Conservation (phyloP, 1,140 invertebrate species). For the Drosophila simulans region DNA sequence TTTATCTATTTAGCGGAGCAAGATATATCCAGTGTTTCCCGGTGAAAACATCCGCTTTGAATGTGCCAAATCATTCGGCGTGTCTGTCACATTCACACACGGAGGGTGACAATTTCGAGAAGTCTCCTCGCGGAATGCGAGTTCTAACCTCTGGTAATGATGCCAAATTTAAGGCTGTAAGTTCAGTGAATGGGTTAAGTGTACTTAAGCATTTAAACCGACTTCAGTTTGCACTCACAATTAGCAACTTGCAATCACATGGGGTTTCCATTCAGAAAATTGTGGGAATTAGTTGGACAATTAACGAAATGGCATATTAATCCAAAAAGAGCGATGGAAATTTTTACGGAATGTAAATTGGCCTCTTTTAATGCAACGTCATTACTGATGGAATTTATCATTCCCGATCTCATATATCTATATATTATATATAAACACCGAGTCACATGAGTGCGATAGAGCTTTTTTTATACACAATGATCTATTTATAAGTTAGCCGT, state of each 20-base stretch:
- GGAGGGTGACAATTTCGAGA: slow-evolving; percentile 13
- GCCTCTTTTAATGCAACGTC: slow-evolving; percentile 15
- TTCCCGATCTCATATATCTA: slow-evolving; percentile 25
- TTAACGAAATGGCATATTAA: slow-evolving; percentile 50
- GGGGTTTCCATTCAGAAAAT: slow-evolving; percentile 8
- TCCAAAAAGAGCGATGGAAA: slow-evolving; percentile 26
- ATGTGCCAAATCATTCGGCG: slow-evolving; percentile 37
- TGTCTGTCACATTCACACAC: slow-evolving; percentile 28
- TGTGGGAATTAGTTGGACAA: slow-evolving; percentile 36
- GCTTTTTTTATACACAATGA: slow-evolving; percentile 39
- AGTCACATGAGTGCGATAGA: slow-evolving; percentile 67
- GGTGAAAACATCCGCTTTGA: slow-evolving; percentile 14
- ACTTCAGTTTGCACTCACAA: slow-evolving; percentile 13
- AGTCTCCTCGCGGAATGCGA: neutral
- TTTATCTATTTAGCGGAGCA: slow-evolving; percentile 28
- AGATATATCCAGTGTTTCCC: slow-evolving; percentile 26
- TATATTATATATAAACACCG: neutral
- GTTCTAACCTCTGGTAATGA: slow-evolving; percentile 11
- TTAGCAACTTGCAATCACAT: slow-evolving; percentile 40
- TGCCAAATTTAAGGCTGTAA: neutral
- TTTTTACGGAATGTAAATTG: slow-evolving; percentile 26
- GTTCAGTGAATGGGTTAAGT: slow-evolving; percentile 11
- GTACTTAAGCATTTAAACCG: neutral
- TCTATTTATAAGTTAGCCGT: slow-evolving; percentile 55
- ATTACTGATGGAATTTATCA: slow-evolving; percentile 33